Percentiles rank a stretch among this genome's conserved stretches.
Conservation (phyloP, 2,797 vertebrate species). For the Oreonectes daqikongensis region DNA sequence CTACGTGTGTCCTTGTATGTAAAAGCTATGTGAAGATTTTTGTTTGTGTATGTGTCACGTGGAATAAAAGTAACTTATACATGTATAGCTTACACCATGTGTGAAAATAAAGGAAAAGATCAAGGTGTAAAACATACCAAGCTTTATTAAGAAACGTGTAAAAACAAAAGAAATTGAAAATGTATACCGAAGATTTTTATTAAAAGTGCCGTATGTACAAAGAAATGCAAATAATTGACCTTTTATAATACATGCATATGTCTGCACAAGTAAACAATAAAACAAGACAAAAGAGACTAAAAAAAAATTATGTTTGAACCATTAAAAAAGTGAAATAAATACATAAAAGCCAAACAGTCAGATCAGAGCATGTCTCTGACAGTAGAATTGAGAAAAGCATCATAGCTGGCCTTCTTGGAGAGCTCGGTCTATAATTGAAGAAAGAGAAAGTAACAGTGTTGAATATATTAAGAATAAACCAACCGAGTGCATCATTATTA, state of each 20-base stretch:
- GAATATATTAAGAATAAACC: neutral
- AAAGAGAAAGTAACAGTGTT: conserved; percentile 23
- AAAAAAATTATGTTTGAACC: neutral
- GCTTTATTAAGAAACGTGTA: neutral
- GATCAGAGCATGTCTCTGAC: conserved; percentile 59
- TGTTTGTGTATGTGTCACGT: neutral
- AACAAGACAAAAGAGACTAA: conserved; percentile 5
- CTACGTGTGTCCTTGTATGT: neutral
- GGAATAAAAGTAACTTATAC: neutral
- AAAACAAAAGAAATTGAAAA: conserved; percentile 1
- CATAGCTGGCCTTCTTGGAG: conserved; percentile 56
- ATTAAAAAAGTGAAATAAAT: conserved; percentile 10
- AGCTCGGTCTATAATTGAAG: conserved; percentile 58
- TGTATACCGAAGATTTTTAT: conserved; percentile 27
- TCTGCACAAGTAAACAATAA: neutral
- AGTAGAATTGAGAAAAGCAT: conserved; percentile 63
- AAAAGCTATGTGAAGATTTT: neutral
- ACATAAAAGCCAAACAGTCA: conserved; percentile 8
- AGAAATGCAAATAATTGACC: neutral
- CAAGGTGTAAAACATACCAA: neutral
- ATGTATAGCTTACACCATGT: neutral
- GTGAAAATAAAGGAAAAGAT: neutral
- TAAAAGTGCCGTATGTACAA: conserved; percentile 46
- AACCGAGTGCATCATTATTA: neutral
- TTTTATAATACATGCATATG: neutral